These are phyloP conservation scores for Nephrotoma guestfalica DNA, from an alignment of 2,888 invertebrate genomes.

Conservation along the genomic window DNA sequence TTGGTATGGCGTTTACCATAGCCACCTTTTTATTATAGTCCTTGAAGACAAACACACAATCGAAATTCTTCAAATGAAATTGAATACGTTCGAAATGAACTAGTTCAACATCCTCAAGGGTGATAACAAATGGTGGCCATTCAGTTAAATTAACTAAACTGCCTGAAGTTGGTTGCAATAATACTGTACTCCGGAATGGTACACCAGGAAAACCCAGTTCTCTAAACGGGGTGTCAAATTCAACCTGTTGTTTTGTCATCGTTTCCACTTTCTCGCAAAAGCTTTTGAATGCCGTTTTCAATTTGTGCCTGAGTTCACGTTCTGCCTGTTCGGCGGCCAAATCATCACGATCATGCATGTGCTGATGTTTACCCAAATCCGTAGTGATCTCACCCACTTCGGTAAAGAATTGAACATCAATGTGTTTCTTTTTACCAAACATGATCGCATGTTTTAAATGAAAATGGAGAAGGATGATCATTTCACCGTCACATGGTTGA, in stretches of 20 bases:
- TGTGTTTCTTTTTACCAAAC: conserved; percentile 99
- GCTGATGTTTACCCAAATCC: conserved; percentile 97
- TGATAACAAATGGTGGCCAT: conserved; percentile 99
- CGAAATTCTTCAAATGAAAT: conserved; percentile 97
- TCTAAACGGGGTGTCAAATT: conserved; percentile 97
- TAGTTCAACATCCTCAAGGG: conserved; percentile 91
- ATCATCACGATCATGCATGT: conserved; percentile 99
- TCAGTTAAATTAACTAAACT: conserved; percentile 94
- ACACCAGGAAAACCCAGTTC: conserved; percentile 97
- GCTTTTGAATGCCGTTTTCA: conserved; percentile 95
- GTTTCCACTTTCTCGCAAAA: conserved; percentile 95
- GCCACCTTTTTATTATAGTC: conserved; percentile 89
- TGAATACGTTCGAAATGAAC: conserved; percentile 99
- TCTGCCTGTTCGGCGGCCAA: conserved; percentile 97
- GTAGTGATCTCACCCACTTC: conserved; percentile 99
- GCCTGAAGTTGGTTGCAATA: conserved; percentile 95
- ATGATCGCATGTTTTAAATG: conserved; percentile 98
- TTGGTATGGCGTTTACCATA: conserved; percentile 98
- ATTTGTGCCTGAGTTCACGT: conserved; percentile 85
- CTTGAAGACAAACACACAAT: conserved; percentile 99
- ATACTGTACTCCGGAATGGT: conserved; percentile 89
- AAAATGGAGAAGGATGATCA: conserved; percentile 98
- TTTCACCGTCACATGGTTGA: conserved; percentile 97
- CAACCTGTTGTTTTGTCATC: conserved; percentile 92
- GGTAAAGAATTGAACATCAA: conserved; percentile 98